phyloP scores from a whole-genome alignment of 2,888 invertebrate genomes.

The Epistrophe eligans region DNA sequence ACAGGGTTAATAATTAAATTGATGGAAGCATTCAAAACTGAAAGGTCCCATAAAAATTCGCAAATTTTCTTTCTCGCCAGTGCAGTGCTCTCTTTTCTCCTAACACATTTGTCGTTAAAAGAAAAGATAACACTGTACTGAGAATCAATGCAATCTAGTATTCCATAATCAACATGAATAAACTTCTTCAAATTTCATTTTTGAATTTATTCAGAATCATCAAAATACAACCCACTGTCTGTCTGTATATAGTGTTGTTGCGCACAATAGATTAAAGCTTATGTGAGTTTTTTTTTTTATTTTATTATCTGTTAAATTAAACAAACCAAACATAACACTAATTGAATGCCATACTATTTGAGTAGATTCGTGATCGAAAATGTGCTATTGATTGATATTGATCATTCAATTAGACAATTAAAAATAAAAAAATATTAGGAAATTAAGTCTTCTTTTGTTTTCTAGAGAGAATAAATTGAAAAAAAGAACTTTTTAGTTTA shows the following conservation, averaged over 20 bases:
- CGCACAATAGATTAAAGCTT: neutral
- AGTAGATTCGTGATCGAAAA: conserved; percentile 19
- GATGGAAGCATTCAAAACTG: too few relatives aligned
- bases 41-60: too few relatives aligned
- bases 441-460: neutral
- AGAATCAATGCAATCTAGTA: too few relatives aligned
- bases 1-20: too few relatives aligned
- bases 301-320: conserved; percentile 17
- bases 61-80: too few relatives aligned
- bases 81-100: too few relatives aligned
- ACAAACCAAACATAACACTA: neutral
- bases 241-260: neutral
- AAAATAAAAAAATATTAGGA: conserved; percentile 6
- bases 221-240: neutral
- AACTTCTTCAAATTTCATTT: neutral
- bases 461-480: neutral
- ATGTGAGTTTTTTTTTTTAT: neutral
- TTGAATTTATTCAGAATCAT: neutral
- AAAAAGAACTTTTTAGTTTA: neutral
- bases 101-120: too few relatives aligned
- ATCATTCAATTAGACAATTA: conserved; percentile 26
- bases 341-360: conserved; percentile 13
- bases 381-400: conserved; percentile 29
- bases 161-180: too few relatives aligned
- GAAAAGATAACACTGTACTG: too few relatives aligned